Evolutionary conservation across 2,797 vertebrate species (phyloP), one percentile per base, ranked within the genome.

Genomic region (Anisognathus igniventris): DNA sequence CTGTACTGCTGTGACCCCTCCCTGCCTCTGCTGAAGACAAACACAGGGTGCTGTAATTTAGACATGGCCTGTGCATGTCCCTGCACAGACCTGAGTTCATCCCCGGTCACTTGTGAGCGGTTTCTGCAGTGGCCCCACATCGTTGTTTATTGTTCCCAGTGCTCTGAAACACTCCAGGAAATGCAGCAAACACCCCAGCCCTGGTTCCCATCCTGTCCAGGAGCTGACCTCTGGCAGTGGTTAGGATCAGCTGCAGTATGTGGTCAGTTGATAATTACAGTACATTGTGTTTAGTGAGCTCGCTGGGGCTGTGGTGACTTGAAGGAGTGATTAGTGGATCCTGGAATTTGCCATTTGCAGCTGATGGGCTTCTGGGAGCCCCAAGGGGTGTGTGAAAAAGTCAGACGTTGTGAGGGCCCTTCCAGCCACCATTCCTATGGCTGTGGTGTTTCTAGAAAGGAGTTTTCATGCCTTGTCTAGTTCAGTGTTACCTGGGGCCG

Each of bases 61-160:
- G 47, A 24, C 27, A 8, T 12, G 42, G 7, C 20, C 67, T n/a
- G 44, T 45, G 14, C 2, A 0, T 27, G 39, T 44, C 30, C 1
- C 78, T 72, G 27, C 5, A 1, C 28, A 27, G 42, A 15, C 39
- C 47, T 5, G 51, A 10, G 31, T 6, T 45, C 10, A 48, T 15
- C 31, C 35, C 27, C 1, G 0, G 40, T 62, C 40, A 5, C 25
- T 12, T 10, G 25, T 17, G 11, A 28, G 11, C 3, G 0, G 48
- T 58, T 50, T 35, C 67, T 67, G n/a, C 47, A 15, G 47, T 4
- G 25, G 45, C 25, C 48, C 31, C 1, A 0, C 6, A 0, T 16
- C 33, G 51, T 42, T 84, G 75, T 72, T 92, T 90, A 73, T 76
- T 66, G 5, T 58, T 79, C 56, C 56, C 47, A 25, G 42, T 2